These are phyloP conservation scores for Numenius arquata DNA, from an alignment of 2,113 vertebrate genomes.

Conservation along the genomic window DNA sequence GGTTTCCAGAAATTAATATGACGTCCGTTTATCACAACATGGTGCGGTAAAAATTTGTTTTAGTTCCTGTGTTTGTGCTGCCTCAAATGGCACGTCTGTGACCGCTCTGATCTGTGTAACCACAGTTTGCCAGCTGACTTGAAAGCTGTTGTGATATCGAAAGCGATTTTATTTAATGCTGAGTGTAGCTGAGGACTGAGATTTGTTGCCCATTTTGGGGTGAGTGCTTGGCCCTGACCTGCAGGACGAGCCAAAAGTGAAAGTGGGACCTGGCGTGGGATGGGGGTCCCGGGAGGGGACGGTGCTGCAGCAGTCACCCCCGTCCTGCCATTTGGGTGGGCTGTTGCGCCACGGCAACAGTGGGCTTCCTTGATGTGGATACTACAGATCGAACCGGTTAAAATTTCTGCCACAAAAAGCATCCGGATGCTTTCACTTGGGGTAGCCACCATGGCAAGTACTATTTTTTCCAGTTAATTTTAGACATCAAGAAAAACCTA, in stretches of 20 bases:
- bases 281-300: not conserved
- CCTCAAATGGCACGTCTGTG: not conserved
- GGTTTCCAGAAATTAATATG: not conserved
- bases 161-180: not conserved
- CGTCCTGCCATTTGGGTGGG: not conserved
- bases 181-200: not conserved
- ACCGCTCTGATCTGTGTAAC: not conserved
- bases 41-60: not conserved
- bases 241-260: not conserved
- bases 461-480: slow-evolving; percentile 12
- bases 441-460: not conserved
- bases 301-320: not conserved
- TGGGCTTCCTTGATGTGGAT: not conserved
- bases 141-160: not conserved
- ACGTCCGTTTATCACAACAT: not conserved
- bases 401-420: not conserved
- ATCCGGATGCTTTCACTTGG: not conserved
- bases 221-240: not conserved
- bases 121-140: not conserved
- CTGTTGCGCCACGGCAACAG: not conserved
- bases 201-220: rapidly evolving
- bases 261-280: not conserved
- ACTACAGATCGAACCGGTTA: not conserved
- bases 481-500: slow-evolving; percentile 9
- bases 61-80: not conserved